Conservation (phyloP, 2,888 invertebrate genomes). For the Platypus cylindrus region DNA sequence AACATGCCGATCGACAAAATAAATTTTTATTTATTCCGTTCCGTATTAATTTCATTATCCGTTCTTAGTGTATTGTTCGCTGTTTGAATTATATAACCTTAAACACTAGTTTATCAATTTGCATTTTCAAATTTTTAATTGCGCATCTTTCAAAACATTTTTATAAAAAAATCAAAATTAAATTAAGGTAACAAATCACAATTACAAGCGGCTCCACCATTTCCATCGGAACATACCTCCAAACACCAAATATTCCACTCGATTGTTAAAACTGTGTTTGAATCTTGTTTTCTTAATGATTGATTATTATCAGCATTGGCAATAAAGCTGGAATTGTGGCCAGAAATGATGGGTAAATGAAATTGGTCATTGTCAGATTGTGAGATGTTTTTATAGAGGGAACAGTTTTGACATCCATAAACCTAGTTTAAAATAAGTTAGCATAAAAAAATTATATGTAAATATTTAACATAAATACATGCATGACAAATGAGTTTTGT, state of each 20-base stretch:
- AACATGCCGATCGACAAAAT: too few relatives aligned
- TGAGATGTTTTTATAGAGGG: too few relatives aligned
- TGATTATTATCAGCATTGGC: background rate
- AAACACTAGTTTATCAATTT: too few relatives aligned
- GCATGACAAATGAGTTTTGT: background rate
- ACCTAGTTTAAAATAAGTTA: conserved; percentile 16
- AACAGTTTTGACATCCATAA: conserved; percentile 37
- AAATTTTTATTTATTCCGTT: too few relatives aligned
- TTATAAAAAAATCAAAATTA: conserved; percentile 1
- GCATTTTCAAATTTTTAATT: too few relatives aligned
- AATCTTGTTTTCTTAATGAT: conserved; percentile 1
- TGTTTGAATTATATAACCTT: too few relatives aligned
- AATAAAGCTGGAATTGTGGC: conserved; percentile 10
- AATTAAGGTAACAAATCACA: conserved; percentile 51
- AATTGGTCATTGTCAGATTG: too few relatives aligned
- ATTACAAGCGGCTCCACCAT: conserved; percentile 65
- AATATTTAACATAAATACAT: background rate
- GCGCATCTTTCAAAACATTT: background rate
- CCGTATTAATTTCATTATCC: too few relatives aligned
- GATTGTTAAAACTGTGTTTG: conserved; percentile 5
- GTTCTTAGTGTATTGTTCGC: too few relatives aligned
- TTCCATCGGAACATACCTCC: conserved; percentile 50
- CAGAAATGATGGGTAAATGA: too few relatives aligned
- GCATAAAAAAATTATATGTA: background rate
- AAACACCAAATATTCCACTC: conserved; percentile 55